Percentiles rank a stretch among this genome's conserved stretches.
These are phyloP conservation scores for Podargus strigoides DNA, from an alignment of 2,797 vertebrate species.

Conservation along the genomic window DNA sequence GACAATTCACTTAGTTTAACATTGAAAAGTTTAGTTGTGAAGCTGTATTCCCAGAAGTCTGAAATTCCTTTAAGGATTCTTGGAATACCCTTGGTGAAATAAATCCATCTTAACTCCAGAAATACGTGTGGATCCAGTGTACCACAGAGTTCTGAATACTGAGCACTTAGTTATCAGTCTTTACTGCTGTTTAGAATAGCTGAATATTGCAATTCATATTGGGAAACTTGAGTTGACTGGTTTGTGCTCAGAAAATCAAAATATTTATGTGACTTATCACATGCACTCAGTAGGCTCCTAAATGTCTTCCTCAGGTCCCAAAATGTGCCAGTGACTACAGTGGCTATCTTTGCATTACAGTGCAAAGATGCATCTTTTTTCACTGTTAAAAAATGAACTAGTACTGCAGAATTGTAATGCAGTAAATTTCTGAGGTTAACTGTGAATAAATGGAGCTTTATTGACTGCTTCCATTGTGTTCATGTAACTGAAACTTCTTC, in stretches of 20 bases:
- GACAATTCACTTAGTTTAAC: background rate
- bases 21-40: background rate
- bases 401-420: accelerated
- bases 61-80: background rate
- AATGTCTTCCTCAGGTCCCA: background rate
- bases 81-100: background rate
- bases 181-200: background rate
- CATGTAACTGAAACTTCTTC: accelerated
- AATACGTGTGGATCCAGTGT: accelerated
- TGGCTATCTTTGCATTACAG: background rate
- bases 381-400: background rate
- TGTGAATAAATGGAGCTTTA: background rate
- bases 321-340: background rate
- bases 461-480: background rate
- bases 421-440: background rate
- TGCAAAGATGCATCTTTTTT: background rate
- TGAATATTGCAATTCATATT: background rate
- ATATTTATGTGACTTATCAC: background rate
- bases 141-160: background rate
- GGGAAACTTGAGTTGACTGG: background rate
- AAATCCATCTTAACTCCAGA: background rate
- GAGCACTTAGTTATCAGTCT: background rate
- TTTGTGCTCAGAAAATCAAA: background rate
- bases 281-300: background rate
- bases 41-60: background rate